Conservation (phyloP, 2,797 vertebrate genomes). For the Tragelaphus eurycerus region DNA sequence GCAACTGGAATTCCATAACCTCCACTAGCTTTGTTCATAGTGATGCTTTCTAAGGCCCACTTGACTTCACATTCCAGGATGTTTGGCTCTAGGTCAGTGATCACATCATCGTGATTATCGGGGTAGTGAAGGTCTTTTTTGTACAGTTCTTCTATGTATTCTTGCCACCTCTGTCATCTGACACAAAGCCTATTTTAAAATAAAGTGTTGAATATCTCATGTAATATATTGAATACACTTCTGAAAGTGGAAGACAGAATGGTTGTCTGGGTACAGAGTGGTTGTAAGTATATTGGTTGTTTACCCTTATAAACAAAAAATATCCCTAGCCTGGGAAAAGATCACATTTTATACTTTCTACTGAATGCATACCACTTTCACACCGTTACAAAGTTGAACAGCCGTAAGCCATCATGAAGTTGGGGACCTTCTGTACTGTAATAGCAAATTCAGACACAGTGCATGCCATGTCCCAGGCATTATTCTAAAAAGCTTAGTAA, state of each 20-base stretch:
- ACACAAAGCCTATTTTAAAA: not conserved
- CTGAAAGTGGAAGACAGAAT: not conserved
- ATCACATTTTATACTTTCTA: not conserved
- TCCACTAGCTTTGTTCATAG: too few species aligned
- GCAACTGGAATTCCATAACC: too few species aligned
- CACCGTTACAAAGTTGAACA: not conserved
- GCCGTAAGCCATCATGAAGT: not conserved
- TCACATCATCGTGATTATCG: too few species aligned
- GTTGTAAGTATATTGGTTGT: not conserved
- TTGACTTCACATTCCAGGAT: too few species aligned
- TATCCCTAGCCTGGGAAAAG: not conserved
- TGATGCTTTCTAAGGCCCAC: too few species aligned
- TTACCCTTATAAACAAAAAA: not conserved
- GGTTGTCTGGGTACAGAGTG: not conserved
- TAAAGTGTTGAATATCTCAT: not conserved
- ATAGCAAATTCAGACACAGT: not conserved
- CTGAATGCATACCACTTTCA: not conserved
- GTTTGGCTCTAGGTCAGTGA: too few species aligned
- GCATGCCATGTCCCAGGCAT: not conserved
- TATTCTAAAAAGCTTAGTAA: not conserved
- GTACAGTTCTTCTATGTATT: too few species aligned
- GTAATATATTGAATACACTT: not conserved
- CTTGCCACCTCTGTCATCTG: not conserved
- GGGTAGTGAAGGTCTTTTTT: too few species aligned
- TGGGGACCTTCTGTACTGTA: not conserved